Percentiles rank a stretch among this genome's conserved stretches.
Conservation (phyloP, 2,113 vertebrate genomes). For the Eptesicus fuscus region DNA sequence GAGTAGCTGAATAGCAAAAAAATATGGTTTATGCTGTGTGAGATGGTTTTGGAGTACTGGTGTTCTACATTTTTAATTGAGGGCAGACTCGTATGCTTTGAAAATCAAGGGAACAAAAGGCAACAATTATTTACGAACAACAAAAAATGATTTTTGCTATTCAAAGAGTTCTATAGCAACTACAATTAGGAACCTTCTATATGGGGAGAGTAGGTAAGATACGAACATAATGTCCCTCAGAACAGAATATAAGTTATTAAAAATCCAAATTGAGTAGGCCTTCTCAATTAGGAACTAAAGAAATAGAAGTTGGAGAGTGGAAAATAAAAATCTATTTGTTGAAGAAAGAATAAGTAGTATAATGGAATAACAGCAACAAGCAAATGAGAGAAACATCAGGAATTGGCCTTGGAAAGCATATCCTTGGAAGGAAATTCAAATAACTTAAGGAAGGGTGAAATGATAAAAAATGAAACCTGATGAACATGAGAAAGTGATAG, state of each 20-base stretch:
- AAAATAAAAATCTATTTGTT: conserved; percentile 20
- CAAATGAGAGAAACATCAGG: background rate
- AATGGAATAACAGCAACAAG: background rate
- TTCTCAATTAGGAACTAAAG: conserved; percentile 37
- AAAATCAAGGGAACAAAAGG: conserved; percentile 48
- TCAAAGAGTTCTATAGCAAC: conserved; percentile 18
- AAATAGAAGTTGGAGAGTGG: background rate
- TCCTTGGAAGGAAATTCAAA: conserved; percentile 25
- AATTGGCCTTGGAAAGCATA: background rate
- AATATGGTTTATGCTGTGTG: background rate
- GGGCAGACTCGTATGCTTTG: background rate
- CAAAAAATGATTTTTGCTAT: conserved; percentile 15
- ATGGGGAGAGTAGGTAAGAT: background rate
- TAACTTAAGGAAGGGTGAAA: conserved; percentile 16
- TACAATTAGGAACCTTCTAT: background rate
- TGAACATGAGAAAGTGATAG: background rate
- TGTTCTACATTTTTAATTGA: conserved; percentile 25
- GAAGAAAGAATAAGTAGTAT: conserved; percentile 6
- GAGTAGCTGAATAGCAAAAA: conserved; percentile 6
- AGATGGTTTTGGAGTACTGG: background rate
- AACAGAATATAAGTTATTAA: conserved; percentile 27
- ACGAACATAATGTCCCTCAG: conserved; percentile 27
- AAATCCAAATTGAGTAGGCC: background rate
- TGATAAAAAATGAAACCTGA: background rate
- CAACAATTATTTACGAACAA: background rate